These are phyloP conservation scores for Chymomyza costata DNA, from an alignment of 1,140 invertebrate species.

Conservation along the genomic window DNA sequence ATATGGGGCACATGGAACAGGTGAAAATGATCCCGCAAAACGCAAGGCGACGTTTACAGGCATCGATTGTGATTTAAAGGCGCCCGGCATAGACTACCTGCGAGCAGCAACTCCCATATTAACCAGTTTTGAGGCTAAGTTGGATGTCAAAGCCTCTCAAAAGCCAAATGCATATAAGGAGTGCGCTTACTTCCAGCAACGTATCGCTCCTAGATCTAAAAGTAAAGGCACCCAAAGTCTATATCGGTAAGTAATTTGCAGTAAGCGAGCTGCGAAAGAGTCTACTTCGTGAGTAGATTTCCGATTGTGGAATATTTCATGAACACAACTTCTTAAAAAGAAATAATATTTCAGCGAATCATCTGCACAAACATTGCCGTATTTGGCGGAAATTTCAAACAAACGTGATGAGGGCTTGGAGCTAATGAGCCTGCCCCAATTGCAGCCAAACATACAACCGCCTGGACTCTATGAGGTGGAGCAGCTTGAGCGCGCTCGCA, in stretches of 20 bases:
- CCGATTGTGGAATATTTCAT: no score
- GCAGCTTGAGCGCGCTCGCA: slow-evolving; percentile 33
- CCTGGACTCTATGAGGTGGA: slow-evolving; percentile 35
- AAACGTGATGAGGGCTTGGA: slow-evolving; percentile 25
- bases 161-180: no score
- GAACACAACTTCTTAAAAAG: no score
- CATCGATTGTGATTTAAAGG: not conserved
- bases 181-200: not conserved
- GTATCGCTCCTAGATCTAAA: not conserved
- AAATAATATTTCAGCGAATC: slow-evolving; percentile 76
- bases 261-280: no score
- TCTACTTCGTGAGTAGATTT: no score
- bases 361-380: slow-evolving; percentile 83
- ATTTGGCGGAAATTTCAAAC: slow-evolving; percentile 76
- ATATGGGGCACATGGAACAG: not conserved
- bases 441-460: slow-evolving; percentile 12
- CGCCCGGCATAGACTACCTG: not conserved
- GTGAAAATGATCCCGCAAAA: not conserved
- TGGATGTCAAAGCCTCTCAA: no score
- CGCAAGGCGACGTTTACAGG: no score
- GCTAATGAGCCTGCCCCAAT: slow-evolving; percentile 25
- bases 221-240: slow-evolving; percentile 24
- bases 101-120: not conserved
- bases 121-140: not conserved
- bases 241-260: slow-evolving; percentile 20